Conservation (phyloP, 2,113 vertebrate species). For the Serilophus lunatus region DNA sequence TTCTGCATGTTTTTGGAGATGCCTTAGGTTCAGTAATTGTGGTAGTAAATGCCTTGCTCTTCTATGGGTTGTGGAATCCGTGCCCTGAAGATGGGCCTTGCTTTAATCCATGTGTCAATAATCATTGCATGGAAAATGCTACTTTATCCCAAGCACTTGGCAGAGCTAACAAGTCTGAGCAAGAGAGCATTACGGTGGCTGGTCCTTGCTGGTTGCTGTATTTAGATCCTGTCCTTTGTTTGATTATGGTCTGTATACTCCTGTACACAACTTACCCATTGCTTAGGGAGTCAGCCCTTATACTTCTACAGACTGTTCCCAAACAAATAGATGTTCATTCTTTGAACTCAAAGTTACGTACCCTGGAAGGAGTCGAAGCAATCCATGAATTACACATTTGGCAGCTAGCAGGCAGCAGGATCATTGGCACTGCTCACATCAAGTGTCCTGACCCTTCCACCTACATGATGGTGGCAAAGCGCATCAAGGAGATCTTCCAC, state of each 20-base stretch:
- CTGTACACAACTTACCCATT: slow-evolving; percentile 95
- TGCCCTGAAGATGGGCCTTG: slow-evolving; percentile 77
- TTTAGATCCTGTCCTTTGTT: slow-evolving; percentile 91
- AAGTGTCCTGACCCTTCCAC: slow-evolving; percentile 95
- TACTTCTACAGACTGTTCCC: slow-evolving; percentile 96
- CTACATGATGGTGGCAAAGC: slow-evolving; percentile 97
- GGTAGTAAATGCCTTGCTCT: slow-evolving; percentile 90
- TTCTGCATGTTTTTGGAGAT: slow-evolving; percentile 95
- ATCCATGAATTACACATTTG: slow-evolving; percentile 97
- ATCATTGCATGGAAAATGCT: slow-evolving; percentile 79
- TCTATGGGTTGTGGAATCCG: slow-evolving; percentile 87
- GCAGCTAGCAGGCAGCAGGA: slow-evolving; percentile 96
- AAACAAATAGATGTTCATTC: slow-evolving; percentile 93
- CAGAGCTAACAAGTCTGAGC: neutral
- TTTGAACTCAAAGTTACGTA: slow-evolving; percentile 85
- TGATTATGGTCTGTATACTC: slow-evolving; percentile 95
- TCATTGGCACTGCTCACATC: slow-evolving; percentile 98
- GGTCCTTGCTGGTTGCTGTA: slow-evolving; percentile 98
- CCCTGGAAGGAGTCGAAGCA: slow-evolving; percentile 89
- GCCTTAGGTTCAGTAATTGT: slow-evolving; percentile 97
- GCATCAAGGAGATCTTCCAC: slow-evolving; percentile 96
- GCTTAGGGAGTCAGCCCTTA: slow-evolving; percentile 97
- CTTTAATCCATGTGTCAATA: slow-evolving; percentile 80
- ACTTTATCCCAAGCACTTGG: slow-evolving; percentile 59
- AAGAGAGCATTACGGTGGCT: slow-evolving; percentile 28